These are phyloP conservation scores for Gnatocerus cornutus DNA, from an alignment of 2,888 invertebrate genomes.

Conservation along the genomic window DNA sequence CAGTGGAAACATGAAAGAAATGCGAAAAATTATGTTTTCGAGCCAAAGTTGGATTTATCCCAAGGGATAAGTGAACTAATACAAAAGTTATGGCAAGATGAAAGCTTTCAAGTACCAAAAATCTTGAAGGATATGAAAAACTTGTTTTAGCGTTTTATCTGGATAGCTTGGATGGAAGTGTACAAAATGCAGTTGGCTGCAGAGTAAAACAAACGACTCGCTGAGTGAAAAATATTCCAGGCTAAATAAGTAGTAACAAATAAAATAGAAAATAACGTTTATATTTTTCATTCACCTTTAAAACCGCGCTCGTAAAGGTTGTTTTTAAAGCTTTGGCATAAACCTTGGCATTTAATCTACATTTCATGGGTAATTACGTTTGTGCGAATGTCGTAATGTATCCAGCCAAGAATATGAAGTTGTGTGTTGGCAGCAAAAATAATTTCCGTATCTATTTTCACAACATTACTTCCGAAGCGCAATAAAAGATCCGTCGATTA, in stretches of 20 bases:
- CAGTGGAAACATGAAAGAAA: constrained; percentile 10
- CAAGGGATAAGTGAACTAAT: constrained; percentile 30
- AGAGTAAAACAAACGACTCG: background rate
- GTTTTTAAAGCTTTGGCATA: constrained; percentile 9
- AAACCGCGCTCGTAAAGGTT: constrained; percentile 4
- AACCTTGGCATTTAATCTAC: constrained; percentile 29
- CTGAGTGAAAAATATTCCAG: too few species aligned
- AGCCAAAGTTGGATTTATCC: constrained; percentile 32
- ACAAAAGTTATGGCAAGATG: constrained; percentile 35
- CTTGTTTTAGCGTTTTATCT: constrained; percentile 21
- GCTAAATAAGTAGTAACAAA: too few species aligned
- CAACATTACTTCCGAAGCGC: constrained; percentile 12
- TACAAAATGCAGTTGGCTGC: constrained; percentile 13
- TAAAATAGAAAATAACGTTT: too few species aligned
- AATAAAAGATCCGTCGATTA: constrained; percentile 38
- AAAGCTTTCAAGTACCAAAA: constrained; percentile 33
- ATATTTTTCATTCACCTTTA: background rate
- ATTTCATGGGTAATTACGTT: constrained; percentile 29
- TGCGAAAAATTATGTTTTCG: constrained; percentile 29
- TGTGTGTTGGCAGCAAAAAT: constrained; percentile 4
- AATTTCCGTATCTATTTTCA: constrained; percentile 35
- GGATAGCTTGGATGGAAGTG: constrained; percentile 7
- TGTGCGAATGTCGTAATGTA: constrained; percentile 25
- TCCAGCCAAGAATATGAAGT: constrained; percentile 23
- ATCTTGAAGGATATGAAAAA: constrained; percentile 17